phyloP scores from a whole-genome alignment of 2,113 vertebrate genomes.

The Spermophilus dauricus region DNA sequence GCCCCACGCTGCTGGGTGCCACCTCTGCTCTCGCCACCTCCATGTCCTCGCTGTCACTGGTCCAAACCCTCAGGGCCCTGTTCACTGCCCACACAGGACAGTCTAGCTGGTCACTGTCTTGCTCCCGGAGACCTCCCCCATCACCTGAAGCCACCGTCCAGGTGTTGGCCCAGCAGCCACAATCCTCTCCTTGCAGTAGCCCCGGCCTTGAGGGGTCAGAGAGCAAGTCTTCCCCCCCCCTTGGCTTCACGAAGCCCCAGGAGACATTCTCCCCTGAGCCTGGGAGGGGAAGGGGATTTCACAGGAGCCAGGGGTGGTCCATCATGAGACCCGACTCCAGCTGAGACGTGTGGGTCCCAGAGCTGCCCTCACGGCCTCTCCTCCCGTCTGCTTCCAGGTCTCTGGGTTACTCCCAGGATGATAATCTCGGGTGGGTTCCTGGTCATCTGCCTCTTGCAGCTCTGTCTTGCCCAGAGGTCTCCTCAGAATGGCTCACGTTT shows the following conservation, averaged over 20 bases:
- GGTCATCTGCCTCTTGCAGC: constrained; percentile 4
- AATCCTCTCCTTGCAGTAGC: not conserved
- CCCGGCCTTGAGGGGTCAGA: not conserved
- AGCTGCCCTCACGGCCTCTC: not conserved
- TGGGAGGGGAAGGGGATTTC: not conserved
- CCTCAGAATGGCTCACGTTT: not conserved
- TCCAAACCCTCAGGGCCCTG: not conserved
- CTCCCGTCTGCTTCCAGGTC: not conserved
- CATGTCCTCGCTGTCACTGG: not conserved
- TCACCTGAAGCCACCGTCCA: too few relatives aligned
- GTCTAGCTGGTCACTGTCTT: too few relatives aligned
- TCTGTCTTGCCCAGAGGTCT: not conserved
- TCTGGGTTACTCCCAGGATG: fast-evolving
- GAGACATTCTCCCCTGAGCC: not conserved
- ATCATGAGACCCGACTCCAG: fast-evolving
- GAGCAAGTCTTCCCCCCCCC: not conserved
- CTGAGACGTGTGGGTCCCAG: fast-evolving
- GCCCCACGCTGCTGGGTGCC: not conserved
- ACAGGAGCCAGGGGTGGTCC: not conserved
- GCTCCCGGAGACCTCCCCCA: too few relatives aligned
- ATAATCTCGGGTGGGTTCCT: fast-evolving
- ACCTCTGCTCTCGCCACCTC: not conserved
- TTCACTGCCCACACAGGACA: not conserved
- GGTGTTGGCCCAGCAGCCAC: not conserved
- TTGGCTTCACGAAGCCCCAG: not conserved